These are phyloP conservation scores for Helarctos malayanus DNA, from an alignment of 2,797 vertebrate genomes.

Conservation along the genomic window DNA sequence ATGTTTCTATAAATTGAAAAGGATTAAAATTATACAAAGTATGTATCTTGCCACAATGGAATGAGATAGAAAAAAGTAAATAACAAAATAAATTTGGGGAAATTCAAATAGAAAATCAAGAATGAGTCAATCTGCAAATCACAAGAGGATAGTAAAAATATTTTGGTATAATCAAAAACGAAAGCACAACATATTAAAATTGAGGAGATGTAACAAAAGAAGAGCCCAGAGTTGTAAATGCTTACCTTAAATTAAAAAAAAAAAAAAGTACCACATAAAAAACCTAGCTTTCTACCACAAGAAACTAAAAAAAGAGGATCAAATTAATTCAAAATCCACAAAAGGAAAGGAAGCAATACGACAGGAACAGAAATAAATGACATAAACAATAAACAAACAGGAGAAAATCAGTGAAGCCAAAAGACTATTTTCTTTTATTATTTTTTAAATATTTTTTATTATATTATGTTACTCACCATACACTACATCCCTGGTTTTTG, in stretches of 20 bases:
- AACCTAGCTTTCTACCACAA: not conserved
- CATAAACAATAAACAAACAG: not conserved
- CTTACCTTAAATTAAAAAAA: not conserved
- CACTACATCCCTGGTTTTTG: no score
- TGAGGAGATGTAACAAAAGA: not conserved
- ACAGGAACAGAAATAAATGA: not conserved
- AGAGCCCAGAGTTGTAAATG: not conserved
- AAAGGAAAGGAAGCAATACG: not conserved
- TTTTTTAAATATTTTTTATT: no score
- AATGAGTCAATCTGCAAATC: not conserved
- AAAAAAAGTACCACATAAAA: not conserved
- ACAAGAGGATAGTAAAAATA: not conserved
- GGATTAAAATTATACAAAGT: not conserved
- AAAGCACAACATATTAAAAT: not conserved
- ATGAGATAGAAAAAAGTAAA: not conserved
- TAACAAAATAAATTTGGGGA: not conserved
- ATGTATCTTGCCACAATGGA: not conserved
- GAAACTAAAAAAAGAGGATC: not conserved
- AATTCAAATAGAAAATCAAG: not conserved
- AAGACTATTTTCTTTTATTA: not conserved
- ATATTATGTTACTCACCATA: no score
- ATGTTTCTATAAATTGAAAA: not conserved
- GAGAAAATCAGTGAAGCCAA: not conserved
- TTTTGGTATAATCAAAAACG: not conserved
- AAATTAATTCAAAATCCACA: not conserved